Percentiles rank a stretch among this genome's conserved stretches.
phyloP scores from a whole-genome alignment of 2,888 invertebrate genomes.

The Synanthedon formicaeformis region DNA sequence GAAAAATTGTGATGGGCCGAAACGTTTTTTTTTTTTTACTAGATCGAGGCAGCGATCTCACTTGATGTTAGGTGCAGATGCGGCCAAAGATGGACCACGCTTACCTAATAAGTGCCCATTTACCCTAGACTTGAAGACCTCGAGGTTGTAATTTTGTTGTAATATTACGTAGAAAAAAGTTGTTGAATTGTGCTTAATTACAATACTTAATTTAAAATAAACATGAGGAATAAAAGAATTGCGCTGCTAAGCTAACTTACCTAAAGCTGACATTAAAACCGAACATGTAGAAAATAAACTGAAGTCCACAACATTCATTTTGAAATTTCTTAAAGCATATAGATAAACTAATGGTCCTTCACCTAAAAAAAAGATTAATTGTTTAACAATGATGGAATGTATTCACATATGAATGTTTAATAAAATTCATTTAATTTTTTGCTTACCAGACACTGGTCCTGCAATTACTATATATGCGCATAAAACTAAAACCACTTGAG shows the following conservation, averaged over 20 bases:
- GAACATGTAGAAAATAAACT: slow-evolving; percentile 63
- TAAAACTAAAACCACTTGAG: slow-evolving; percentile 43
- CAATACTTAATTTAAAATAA: no score
- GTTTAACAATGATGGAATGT: neutral
- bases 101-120: no score
- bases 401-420: neutral
- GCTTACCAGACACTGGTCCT: slow-evolving; percentile 56
- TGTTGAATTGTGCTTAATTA: no score
- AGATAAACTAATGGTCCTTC: slow-evolving; percentile 60
- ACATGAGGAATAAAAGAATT: no score
- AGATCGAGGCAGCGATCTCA: no score
- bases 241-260: slow-evolving; percentile 29
- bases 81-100: no score
- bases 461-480: slow-evolving; percentile 49
- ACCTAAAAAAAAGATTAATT: slow-evolving; percentile 28
- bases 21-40: no score
- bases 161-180: no score
- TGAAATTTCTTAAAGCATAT: slow-evolving; percentile 57
- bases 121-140: no score
- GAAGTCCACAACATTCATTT: slow-evolving; percentile 63
- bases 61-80: no score
- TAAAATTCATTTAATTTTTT: neutral
- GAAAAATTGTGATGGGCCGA: no score
- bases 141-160: no score
- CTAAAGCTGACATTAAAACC: slow-evolving; percentile 58